Evolutionary conservation across 1,140 invertebrate genomes (phyloP), one percentile per base, ranked within the genome.

Genomic region (Epicauta chinensis): DNA sequence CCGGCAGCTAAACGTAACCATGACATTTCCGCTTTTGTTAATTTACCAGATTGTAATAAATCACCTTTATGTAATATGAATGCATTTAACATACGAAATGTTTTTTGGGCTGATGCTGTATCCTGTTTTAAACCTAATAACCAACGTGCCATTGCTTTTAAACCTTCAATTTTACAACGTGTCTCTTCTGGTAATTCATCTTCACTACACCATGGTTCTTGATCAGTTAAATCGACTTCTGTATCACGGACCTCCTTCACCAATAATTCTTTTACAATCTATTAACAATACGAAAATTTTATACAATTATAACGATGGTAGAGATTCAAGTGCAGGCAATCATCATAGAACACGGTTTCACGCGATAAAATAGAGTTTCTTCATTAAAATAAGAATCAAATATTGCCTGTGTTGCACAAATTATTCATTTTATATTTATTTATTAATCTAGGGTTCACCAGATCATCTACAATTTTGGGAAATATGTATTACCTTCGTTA

Each of bases 121-220:
- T 93, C 88, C 40, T 83, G 83, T 72, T 94, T 95, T 4, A 97
- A 71, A 0, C 94, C 95, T 29, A 97, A 72, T 10, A 98, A 73
- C 94, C 95, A 98, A 17, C 95, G 80, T 1, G 93, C 93, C 84
- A 98, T 94, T 51, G 93, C 86, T 70, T 98, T 98, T 55, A 98
- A 79, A 0, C 90, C 93, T 73, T 97, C 93, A 50, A 96, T 79
- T 76, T 96, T 95, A 69, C 91, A 93, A 46, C 88, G 80, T 0
- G 93, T 96, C 70, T 95, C 91, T 63, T 92, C 86, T 1, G 92
- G 90, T 10, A 97, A 73, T 51, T 90, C 80, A 29, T 93, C 87
- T 68, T 96, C 89, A 1, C 80, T 70, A 73, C 90, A 93, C 93
- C 94, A 97, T 16, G 85, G 80, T 13, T 81, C 82, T 1, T 67